These are phyloP conservation scores for Eristalis intricaria DNA, from an alignment of 2,888 invertebrate species.

Conservation along the genomic window DNA sequence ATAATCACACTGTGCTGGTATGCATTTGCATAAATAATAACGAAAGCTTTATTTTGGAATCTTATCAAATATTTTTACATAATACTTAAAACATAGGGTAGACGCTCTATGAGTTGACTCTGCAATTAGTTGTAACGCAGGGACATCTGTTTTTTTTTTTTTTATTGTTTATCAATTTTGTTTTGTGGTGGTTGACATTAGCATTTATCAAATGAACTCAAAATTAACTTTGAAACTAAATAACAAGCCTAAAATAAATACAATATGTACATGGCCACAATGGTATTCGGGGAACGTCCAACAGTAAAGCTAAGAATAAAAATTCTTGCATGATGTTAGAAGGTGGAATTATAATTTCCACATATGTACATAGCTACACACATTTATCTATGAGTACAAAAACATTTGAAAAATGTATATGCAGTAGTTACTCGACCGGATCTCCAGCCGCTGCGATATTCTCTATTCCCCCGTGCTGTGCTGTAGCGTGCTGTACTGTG, in stretches of 20 bases:
- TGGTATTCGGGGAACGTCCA: too few relatives aligned
- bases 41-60: conserved; percentile 43
- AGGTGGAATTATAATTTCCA: not conserved
- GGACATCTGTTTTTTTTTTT: too few relatives aligned
- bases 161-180: too few relatives aligned
- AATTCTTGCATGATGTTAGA: not conserved
- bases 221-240: not conserved
- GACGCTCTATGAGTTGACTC: not conserved
- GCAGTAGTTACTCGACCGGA: conserved; percentile 58
- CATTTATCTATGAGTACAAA: not conserved
- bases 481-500: conserved; percentile 40
- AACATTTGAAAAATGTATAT: conserved; percentile 27
- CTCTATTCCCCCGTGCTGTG: not conserved
- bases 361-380: not conserved
- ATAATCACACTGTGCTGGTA: conserved; percentile 56
- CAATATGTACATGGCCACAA: not conserved
- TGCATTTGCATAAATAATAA: conserved; percentile 13
- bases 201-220: too few relatives aligned
- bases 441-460: conserved; percentile 47
- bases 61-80: conserved; percentile 23
- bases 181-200: too few relatives aligned
- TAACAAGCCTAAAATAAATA: not conserved
- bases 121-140: not conserved
- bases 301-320: not conserved
- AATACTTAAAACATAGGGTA: conserved; percentile 16